Conservation (phyloP, 1,140 invertebrate species). For the Mizuhopecten yessoensis region DNA sequence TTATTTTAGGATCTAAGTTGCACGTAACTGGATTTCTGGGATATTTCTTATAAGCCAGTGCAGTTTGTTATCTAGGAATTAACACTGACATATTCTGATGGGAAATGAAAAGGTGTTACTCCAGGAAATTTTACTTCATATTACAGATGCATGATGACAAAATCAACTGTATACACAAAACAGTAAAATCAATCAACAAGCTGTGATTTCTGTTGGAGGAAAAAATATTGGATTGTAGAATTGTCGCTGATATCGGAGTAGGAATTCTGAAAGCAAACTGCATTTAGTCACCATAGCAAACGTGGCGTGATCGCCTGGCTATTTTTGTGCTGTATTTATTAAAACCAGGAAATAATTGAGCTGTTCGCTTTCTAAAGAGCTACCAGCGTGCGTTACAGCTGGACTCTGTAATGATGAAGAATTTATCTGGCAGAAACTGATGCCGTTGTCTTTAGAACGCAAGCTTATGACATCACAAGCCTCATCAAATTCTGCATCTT, state of each 20-base stretch:
- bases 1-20: background rate
- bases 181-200: background rate
- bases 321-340: background rate
- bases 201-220: background rate
- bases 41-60: background rate
- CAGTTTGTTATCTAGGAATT: background rate
- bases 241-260: background rate
- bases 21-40: too few species aligned
- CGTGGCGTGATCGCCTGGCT: background rate
- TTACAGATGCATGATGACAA: background rate
- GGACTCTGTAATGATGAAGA: background rate
- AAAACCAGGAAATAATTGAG: background rate
- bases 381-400: background rate
- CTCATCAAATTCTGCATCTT: slow-evolving; percentile 17
- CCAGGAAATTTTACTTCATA: background rate
- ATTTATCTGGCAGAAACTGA: background rate
- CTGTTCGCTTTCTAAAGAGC: background rate
- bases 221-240: slow-evolving; percentile 8
- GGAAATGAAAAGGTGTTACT: background rate
- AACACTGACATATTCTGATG: background rate
- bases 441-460: background rate
- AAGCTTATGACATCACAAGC: slow-evolving; percentile 38
- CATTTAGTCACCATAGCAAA: background rate
- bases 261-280: slow-evolving; percentile 32
- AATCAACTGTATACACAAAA: background rate